Conservation (phyloP, 1,140 invertebrate species). For the Leptoteleia sp. region DNA sequence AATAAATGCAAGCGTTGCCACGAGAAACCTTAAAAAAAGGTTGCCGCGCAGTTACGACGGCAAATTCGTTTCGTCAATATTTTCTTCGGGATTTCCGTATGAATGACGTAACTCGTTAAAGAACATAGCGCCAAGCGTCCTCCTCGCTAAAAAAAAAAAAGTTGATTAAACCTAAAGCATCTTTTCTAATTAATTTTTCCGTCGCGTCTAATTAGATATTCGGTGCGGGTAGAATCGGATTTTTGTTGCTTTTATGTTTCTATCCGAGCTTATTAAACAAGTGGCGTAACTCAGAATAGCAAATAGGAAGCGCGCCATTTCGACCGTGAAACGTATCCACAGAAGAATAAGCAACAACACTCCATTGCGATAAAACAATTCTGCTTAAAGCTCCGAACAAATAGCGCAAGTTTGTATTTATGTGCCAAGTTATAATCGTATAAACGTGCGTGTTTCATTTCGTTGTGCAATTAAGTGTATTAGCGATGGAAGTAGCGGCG, state of each 20-base stretch:
- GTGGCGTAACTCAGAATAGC: constrained; percentile 50
- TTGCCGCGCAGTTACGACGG: too few species aligned
- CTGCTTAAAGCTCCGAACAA: constrained; percentile 31
- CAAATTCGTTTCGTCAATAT: constrained; percentile 19
- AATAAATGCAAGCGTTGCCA: too few species aligned
- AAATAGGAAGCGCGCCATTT: constrained; percentile 48
- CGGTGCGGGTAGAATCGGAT: constrained; percentile 27
- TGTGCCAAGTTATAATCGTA: constrained; percentile 20
- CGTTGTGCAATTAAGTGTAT: constrained; percentile 36
- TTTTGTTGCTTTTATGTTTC: constrained; percentile 41
- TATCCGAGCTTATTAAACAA: constrained; percentile 45
- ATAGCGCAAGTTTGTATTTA: constrained; percentile 49
- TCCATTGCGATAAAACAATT: constrained; percentile 47
- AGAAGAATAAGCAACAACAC: constrained; percentile 48
- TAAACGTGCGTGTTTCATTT: constrained; percentile 20
- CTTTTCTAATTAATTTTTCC: constrained; percentile 52
- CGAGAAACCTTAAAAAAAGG: too few species aligned
- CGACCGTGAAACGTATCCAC: constrained; percentile 41
- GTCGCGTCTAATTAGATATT: constrained; percentile 50
- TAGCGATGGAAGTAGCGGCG: constrained; percentile 7
- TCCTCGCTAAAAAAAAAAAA: constrained; percentile 24
- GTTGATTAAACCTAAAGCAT: constrained; percentile 36
- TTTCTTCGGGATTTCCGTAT: constrained; percentile 14
- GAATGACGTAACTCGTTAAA: constrained; percentile 35
- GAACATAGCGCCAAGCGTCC: constrained; percentile 23